phyloP scores from a whole-genome alignment of 2,113 vertebrate genomes.

The Nesospiza acunhae region DNA sequence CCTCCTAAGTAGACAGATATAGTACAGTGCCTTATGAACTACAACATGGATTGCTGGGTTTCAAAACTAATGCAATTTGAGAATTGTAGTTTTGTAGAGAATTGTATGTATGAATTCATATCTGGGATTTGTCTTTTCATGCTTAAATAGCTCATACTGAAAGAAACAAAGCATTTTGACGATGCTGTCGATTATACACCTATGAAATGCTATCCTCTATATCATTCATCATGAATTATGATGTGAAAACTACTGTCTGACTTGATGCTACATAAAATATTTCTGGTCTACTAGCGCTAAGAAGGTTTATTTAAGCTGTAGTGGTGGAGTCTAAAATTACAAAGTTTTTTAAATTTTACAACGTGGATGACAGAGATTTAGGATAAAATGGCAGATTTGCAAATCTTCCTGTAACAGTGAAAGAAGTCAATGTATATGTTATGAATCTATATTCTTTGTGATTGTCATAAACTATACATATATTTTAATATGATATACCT shows the following conservation, averaged over 20 bases:
- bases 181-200: not conserved
- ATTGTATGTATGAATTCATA: not conserved
- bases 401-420: not conserved
- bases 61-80: not conserved
- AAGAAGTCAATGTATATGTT: not conserved
- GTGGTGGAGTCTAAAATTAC: not conserved
- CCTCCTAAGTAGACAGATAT: not conserved
- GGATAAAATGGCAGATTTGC: not conserved
- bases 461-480: not conserved
- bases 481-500: not conserved
- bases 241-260: not conserved
- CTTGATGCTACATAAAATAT: constrained; percentile 1
- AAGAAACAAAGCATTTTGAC: constrained; percentile 9
- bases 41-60: not conserved
- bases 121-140: not conserved
- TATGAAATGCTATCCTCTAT: not conserved
- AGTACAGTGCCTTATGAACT: not conserved
- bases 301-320: constrained; percentile 11
- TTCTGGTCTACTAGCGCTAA: not conserved
- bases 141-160: not conserved
- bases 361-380: not conserved
- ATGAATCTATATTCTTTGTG: not conserved
- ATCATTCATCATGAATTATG: not conserved
- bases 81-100: not conserved
- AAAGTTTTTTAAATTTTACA: constrained; percentile 5